Base-by-base conservation (phyloP, 2,797 vertebrate species). In the Enteromius anoplus region DNA sequence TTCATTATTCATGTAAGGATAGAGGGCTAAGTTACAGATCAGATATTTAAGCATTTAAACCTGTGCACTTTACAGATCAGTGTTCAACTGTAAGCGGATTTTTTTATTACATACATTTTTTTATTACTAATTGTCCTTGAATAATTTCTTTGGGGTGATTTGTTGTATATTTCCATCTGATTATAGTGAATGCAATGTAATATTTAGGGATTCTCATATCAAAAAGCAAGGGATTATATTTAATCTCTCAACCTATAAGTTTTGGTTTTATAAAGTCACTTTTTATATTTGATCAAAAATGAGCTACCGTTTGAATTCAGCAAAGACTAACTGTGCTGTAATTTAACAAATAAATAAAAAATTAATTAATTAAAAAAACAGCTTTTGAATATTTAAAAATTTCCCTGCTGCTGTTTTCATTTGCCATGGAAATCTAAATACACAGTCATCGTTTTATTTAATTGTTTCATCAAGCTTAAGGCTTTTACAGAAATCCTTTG, bases 401-500 rank as follows among this genome's bases (percentile, higher is more conserved):
- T 80, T 49, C 12, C 51, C 66, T 2, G 78, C 66, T 81, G 79
- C 79, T 62, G 53, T 72, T 60, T 70, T 72, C 40, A 72, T 72
- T 81, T 81, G 40, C 42, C 45, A 71, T 70, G 53, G 11, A 81
- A 60, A 71, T 71, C 49, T 70, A 47, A 72, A 40, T 62, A 62
- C 10, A 72, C 79, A 72, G 29, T 26, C 40, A 4, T 71, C 42
- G 2, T 72, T 70, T 72, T 80, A 47, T 47, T 71, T 72, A 81
- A 81, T 72, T 81, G 68, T 72, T 81, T 81, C 68, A 72, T 80
- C 68, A 72, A 81, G 68, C 68, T 81, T 81, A 81, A 81, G 79
- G 68, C 68, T 62, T 80, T 80, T 71, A 60, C 78, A 17, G 40
- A 81, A 72, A 49, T 81, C 68, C 68, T 72, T 71, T 19, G 47